Evolutionary conservation across 2,797 vertebrate genomes (phyloP), one percentile per base, ranked within the genome.

Genomic region (Oreonectes daqikongensis): DNA sequence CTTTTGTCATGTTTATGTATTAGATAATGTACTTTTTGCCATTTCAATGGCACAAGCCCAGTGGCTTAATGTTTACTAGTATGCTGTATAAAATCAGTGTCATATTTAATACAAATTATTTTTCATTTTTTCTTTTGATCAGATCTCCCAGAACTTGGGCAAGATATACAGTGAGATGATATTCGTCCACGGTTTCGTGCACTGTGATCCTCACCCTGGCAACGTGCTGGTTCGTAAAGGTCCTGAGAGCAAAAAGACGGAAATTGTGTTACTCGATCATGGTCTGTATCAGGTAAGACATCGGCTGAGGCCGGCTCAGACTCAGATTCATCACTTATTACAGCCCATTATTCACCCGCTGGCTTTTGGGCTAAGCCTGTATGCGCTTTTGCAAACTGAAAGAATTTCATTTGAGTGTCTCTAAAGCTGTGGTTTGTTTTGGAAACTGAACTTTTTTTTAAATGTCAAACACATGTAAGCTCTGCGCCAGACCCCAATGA

Each of bases 151-250:
- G 82, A 93, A 95, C 82, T 82, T 99, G 85, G 96, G 97, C 4
- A 95, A 94, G 80, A 89, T 99, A 80, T 99, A 97, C 92, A 99
- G 97, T 0, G 97, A 99, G 87, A 99, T 99, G 97, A 97, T 99
- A 85, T 99, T 99, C 46, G 92, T 99, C 83, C 94, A 97, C 0
- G 97, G 97, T 63, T 99, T 99, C 2, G 96, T 99, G 77, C 97
- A 99, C 90, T 99, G 97, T 53, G 97, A 99, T 82, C 97, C 97
- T 0, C 97, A 99, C 84, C 97, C 97, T 0, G 97, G 97, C 63
- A 99, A 99, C 0, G 94, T 99, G 77, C 79, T 99, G 79, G 97
- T 99, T 76, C 92, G 92, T 83, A 96, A 95, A 79, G 92, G 89
- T 80, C 92, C 92, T 1, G 76, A 28, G 60, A 95, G 91, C 28